Evolutionary conservation across 2,888 invertebrate genomes (phyloP).

Genomic region (Craniophora ligustri): DNA sequence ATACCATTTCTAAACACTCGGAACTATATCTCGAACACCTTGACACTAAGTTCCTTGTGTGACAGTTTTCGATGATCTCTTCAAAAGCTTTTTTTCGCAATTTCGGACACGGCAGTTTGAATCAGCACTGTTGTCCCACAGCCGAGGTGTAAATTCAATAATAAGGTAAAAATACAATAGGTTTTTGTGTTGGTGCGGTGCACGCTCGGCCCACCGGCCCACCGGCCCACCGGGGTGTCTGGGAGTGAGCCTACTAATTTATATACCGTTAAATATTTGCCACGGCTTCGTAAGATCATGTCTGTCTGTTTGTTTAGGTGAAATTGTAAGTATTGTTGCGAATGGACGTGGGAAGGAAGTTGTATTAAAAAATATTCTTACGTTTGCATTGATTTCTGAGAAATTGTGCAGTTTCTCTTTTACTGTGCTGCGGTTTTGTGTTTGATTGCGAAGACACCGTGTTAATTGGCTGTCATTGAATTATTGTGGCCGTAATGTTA

Average conservation of each 20-base stretch:
- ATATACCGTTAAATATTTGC: conserved; percentile 78
- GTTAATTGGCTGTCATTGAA: conserved; percentile 49
- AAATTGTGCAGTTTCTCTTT: conserved; percentile 73
- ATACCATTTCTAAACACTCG: conserved; percentile 22
- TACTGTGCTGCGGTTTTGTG: conserved; percentile 59
- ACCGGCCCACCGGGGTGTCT: conserved; percentile 70
- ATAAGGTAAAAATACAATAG: conserved; percentile 71
- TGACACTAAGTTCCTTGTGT: conserved; percentile 48
- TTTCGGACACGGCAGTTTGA: conserved; percentile 50
- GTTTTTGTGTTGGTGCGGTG: conserved; percentile 56
- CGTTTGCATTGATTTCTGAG: conserved; percentile 70
- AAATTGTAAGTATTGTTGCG: conserved; percentile 74
- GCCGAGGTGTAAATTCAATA: conserved; percentile 79
- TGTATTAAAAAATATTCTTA: conserved; percentile 61
- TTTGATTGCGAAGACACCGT: conserved; percentile 44
- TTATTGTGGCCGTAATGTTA: conserved; percentile 20
- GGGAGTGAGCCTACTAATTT: conserved; percentile 65
- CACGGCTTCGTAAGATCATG: conserved; percentile 68
- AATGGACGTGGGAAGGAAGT: conserved; percentile 76
- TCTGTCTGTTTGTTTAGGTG: conserved; percentile 78
- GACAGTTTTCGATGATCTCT: conserved; percentile 60
- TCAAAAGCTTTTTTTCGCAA: conserved; percentile 60
- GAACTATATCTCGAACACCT: conserved; percentile 30
- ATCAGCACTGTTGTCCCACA: conserved; percentile 62
- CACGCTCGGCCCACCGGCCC: conserved; percentile 66